These are phyloP conservation scores for Pomatorhinus ruficollis DNA, from an alignment of 2,113 vertebrate genomes.

Conservation along the genomic window DNA sequence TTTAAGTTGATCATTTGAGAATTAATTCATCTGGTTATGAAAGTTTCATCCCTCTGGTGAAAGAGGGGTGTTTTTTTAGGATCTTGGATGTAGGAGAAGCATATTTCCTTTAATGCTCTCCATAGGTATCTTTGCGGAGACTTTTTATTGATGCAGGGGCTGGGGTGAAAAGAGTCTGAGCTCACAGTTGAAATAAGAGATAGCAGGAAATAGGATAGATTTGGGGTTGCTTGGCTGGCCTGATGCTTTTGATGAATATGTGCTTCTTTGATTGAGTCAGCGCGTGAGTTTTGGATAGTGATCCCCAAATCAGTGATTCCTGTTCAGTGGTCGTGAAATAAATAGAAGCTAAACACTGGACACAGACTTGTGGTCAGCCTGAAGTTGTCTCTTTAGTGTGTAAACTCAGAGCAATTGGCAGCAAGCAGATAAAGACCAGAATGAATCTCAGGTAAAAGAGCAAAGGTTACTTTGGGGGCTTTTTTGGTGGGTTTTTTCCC, in stretches of 20 bases:
- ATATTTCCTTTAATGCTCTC: background rate
- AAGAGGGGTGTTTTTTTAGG: background rate
- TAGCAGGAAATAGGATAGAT: background rate
- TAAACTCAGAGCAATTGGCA: background rate
- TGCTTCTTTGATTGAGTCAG: background rate
- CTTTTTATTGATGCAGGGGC: background rate
- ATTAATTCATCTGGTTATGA: background rate
- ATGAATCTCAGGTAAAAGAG: background rate
- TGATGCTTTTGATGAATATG: background rate
- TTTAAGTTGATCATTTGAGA: background rate
- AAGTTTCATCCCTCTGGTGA: background rate
- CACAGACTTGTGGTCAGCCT: background rate
- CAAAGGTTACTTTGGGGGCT: background rate
- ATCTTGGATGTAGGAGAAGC: background rate
- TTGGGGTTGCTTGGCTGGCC: background rate
- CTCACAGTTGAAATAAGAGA: background rate
- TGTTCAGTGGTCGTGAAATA: background rate
- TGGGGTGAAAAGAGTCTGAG: background rate
- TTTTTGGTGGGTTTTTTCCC: background rate
- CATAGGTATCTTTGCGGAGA: background rate
- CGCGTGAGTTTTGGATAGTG: background rate
- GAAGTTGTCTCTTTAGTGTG: background rate
- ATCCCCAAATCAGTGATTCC: background rate
- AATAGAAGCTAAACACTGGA: background rate
- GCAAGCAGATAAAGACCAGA: background rate